Conservation (phyloP, 2,888 invertebrate species). For the Atrina japonica region DNA sequence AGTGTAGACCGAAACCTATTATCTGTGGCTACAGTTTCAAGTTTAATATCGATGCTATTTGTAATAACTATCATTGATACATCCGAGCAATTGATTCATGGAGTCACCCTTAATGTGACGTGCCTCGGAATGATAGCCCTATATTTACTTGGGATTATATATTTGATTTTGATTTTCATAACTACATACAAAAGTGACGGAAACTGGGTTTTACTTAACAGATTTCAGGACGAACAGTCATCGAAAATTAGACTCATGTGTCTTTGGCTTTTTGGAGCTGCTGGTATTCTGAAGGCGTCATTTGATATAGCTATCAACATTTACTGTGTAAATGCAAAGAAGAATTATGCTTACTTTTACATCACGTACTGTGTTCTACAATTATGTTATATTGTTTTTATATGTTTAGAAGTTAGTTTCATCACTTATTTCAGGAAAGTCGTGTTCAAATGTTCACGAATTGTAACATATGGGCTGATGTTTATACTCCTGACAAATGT, state of each 20-base stretch:
- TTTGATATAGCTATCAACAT: conserved; percentile 14
- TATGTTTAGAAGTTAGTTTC: conserved; percentile 6
- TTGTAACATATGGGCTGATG: conserved; percentile 10
- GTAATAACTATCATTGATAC: too few species aligned
- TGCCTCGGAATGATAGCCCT: not conserved
- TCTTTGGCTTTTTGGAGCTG: conserved; percentile 17
- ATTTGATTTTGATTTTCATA: conserved; percentile 2
- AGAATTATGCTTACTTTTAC: not conserved
- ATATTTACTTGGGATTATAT: conserved; percentile 2
- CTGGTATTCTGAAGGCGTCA: conserved; percentile 16
- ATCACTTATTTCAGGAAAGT: conserved; percentile 16
- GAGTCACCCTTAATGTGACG: too few species aligned
- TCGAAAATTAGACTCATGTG: conserved; percentile 5
- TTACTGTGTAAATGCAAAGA: not conserved
- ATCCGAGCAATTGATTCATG: too few species aligned
- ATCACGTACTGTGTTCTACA: not conserved
- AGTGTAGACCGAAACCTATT: too few species aligned
- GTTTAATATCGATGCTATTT: too few species aligned
- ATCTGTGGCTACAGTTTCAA: too few species aligned
- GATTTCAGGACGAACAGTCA: not conserved
- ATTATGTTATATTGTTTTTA: not conserved
- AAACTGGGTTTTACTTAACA: not conserved
- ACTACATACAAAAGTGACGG: conserved; percentile 9
- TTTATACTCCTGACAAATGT: conserved; percentile 15
- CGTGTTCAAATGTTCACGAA: conserved; percentile 10